Evolutionary conservation across 2,113 vertebrate genomes (phyloP), one percentile per base, ranked within the genome.

Genomic region (Halcyon malimbica): DNA sequence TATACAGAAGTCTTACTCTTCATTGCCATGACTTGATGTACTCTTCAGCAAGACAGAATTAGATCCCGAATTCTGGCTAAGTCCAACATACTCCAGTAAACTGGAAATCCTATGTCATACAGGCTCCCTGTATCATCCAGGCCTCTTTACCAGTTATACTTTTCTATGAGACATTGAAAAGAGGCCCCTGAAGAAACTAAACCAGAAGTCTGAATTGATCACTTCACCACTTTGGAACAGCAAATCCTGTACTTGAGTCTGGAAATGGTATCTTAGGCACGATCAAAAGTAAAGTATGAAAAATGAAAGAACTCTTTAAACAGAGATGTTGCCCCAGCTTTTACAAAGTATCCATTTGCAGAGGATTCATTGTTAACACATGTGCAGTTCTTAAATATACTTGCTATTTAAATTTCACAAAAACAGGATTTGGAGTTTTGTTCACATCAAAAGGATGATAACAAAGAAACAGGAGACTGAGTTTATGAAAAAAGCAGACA

Each of bases 391-490:
- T 94, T 85, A 94, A 95, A 95, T 39, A 91, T 24, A 89, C n/a
- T 60, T 62, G 67, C 74, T 89, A 63, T 89, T 96, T 87, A 95
- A 68, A 91, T 95, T 95, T 91, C 93, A 96, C 96, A 80, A 97
- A 93, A 95, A 95, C 93, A 4, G 53, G 94, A 97, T 97, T 97
- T 96, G 65, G 84, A 94, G 64, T 96, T 97, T 96, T 89, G 53
- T 93, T 96, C 77, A 95, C 94, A 97, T 97, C 96, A 98, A 98
- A 98, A 96, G 95, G 96, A 93, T 31, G 94, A 54, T 80, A 96
- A 97, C 92, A 98, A 97, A 98, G 91, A 92, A 97, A 94, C 19
- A 82, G 78, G 84, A 97, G 96, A 85, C 64, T 74, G 85, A 95
- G 97, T 97, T 97, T 95, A 87, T 92, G 96, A 96, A 71, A 95